A percentile compares a stretch with the other conserved stretches of the same genome.
phyloP scores from a whole-genome alignment of 1,140 invertebrate species.

The Trichonephila clavata region DNA sequence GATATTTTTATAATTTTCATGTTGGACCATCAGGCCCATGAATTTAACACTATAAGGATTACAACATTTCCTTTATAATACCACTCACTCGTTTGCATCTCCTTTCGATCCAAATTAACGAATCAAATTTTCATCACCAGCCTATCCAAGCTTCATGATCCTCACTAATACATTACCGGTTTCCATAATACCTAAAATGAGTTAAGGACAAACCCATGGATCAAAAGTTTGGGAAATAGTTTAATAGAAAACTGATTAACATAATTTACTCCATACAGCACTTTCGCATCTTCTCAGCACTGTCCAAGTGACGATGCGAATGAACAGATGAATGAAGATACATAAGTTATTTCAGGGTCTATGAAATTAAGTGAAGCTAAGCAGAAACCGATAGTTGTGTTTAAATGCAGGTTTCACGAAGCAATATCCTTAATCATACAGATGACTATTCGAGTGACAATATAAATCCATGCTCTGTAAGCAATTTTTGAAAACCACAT shows the following conservation, averaged over 20 bases:
- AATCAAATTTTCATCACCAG: too few species aligned
- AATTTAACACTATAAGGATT: too few species aligned
- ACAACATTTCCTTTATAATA: too few species aligned
- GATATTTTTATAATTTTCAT: too few species aligned
- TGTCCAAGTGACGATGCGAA: not conserved
- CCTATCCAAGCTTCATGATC: not conserved
- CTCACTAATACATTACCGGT: not conserved
- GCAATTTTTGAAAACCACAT: not conserved
- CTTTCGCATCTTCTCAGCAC: not conserved
- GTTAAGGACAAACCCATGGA: not conserved
- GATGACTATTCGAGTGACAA: not conserved
- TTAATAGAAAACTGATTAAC: slow-evolving; percentile 7
- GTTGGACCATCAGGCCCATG: too few species aligned
- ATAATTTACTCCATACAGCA: not conserved
- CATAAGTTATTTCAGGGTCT: not conserved
- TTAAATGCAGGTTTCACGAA: not conserved
- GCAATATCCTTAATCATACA: not conserved
- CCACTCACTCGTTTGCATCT: too few species aligned
- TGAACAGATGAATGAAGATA: slow-evolving; percentile 22
- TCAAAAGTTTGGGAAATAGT: slow-evolving; percentile 22
- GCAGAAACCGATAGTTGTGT: not conserved
- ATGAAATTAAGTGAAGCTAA: slow-evolving; percentile 27
- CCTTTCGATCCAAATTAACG: too few species aligned
- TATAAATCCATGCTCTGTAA: not conserved
- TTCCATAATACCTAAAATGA: not conserved